Evolutionary conservation across 2,113 vertebrate genomes (phyloP).

Genomic region (Xyliphius kryptos): DNA sequence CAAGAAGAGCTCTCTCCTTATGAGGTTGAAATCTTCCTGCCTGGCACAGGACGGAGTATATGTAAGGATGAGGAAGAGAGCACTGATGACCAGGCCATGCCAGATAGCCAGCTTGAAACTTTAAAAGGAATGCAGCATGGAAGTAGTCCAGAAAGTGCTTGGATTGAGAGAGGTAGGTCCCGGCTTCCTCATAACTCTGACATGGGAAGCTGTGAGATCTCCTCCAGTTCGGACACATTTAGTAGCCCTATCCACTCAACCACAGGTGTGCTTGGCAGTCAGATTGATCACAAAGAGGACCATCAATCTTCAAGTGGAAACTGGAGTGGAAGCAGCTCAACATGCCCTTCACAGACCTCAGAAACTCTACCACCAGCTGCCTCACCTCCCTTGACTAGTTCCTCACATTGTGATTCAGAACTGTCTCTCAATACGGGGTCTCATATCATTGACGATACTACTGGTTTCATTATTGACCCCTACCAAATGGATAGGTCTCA

Average conservation of each 20-base stretch:
- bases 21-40: constrained; percentile 77
- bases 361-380: constrained; percentile 94
- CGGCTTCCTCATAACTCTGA: constrained; percentile 81
- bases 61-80: constrained; percentile 77
- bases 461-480: constrained; percentile 79
- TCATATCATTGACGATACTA: constrained; percentile 82
- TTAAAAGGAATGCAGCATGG: constrained; percentile 75
- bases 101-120: constrained; percentile 76
- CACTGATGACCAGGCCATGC: constrained; percentile 74
- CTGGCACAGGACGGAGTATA: constrained; percentile 70
- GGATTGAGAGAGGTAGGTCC: constrained; percentile 80
- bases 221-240: constrained; percentile 95
- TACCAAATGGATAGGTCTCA: constrained; percentile 73
- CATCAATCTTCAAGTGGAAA: too few relatives aligned
- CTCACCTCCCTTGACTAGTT: constrained; percentile 92
- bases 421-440: constrained; percentile 88
- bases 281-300: constrained; percentile 94
- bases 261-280: constrained; percentile 78
- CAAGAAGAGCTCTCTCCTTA: constrained; percentile 75
- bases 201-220: constrained; percentile 95
- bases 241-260: constrained; percentile 93
- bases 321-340: constrained; percentile 97
- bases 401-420: constrained; percentile 96
- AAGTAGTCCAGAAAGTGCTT: constrained; percentile 78
- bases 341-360: constrained; percentile 94